These are phyloP conservation scores for Megaceryle torquata DNA, from an alignment of 2,113 vertebrate genomes.

Conservation along the genomic window DNA sequence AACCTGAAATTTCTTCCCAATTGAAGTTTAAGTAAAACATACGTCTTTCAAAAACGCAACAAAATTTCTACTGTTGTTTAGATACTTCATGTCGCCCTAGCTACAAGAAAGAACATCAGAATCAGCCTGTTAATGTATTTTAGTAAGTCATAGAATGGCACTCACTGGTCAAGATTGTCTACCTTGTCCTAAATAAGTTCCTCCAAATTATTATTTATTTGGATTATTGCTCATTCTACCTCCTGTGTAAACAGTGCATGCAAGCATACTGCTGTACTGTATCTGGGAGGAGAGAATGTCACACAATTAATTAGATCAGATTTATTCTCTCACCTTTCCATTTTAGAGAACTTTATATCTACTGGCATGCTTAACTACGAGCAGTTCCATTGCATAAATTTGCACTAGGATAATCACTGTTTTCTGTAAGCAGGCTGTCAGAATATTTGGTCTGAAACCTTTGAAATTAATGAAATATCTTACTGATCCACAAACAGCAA, in stretches of 20 bases:
- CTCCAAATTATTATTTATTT: background rate
- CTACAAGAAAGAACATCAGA: background rate
- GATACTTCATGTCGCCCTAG: background rate
- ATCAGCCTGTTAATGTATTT: background rate
- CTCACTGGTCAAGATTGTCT: background rate
- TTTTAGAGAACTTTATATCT: background rate
- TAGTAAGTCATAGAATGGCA: background rate
- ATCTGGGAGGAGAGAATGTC: background rate
- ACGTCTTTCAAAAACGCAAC: background rate
- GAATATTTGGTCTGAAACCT: background rate
- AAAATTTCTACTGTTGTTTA: background rate
- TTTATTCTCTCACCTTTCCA: background rate
- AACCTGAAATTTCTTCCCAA: background rate
- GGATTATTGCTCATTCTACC: background rate
- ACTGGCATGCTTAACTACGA: background rate
- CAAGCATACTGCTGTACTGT: background rate
- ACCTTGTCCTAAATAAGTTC: background rate
- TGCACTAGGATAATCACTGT: background rate
- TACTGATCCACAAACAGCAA: background rate
- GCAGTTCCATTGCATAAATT: background rate
- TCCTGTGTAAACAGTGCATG: background rate
- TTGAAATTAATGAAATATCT: background rate
- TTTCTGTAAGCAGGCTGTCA: background rate
- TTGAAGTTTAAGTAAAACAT: background rate
- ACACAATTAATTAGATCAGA: background rate